A percentile compares a stretch with the other conserved stretches of the same genome.
phyloP scores from a whole-genome alignment of 2,888 invertebrate species.

The Megaustenia siamemsis region DNA sequence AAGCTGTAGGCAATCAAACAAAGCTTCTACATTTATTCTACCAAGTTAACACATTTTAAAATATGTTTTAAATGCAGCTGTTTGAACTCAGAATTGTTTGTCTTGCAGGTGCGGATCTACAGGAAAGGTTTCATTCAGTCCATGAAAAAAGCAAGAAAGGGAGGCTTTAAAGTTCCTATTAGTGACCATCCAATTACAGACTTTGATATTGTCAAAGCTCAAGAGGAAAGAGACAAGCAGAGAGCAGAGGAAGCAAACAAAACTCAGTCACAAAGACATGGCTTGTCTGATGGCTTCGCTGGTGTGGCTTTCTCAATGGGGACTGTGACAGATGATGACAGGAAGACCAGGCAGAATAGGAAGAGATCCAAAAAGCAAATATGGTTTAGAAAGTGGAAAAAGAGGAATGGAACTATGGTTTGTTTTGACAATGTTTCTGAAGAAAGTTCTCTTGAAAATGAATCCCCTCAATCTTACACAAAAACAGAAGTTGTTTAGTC shows the following conservation, averaged over 20 bases:
- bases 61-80: no score
- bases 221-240: conserved; percentile 31
- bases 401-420: neutral
- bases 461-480: neutral
- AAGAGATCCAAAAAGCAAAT: neutral
- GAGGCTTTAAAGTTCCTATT: conserved; percentile 51
- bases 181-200: conserved; percentile 54
- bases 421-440: neutral
- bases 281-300: neutral
- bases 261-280: neutral
- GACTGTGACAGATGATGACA: neutral
- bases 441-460: neutral
- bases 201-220: conserved; percentile 41
- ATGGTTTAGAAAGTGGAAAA: neutral
- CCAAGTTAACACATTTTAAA: no score
- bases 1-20: neutral
- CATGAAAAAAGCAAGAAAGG: conserved; percentile 49
- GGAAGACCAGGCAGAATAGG: neutral
- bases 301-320: neutral
- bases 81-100: neutral
- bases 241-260: neutral
- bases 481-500: neutral
- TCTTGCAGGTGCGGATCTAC: conserved; percentile 48
- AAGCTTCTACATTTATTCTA: no score
- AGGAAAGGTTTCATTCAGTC: conserved; percentile 59